Conservation (phyloP, 1,140 invertebrate genomes). For the Drosophila erecta region DNA sequence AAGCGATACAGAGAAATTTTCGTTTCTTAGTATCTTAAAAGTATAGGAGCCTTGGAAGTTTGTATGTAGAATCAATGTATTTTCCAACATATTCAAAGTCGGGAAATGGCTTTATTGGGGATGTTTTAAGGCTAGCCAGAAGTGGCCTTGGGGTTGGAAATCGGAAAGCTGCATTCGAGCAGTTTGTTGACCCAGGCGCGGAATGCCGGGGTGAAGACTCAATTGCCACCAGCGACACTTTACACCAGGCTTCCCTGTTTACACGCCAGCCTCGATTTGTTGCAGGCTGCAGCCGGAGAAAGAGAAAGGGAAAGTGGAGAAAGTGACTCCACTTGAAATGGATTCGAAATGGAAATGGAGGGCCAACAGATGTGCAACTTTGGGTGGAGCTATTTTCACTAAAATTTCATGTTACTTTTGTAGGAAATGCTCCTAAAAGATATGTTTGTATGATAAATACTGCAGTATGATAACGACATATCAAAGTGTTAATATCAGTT, state of each 20-base stretch:
- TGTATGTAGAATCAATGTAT: too few relatives aligned
- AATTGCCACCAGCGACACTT: conserved; percentile 77
- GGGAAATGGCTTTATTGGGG: conserved; percentile 23
- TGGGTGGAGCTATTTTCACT: conserved; percentile 31
- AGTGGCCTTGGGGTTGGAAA: conserved; percentile 1
- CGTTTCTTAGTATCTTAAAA: too few relatives aligned
- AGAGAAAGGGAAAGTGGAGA: conserved; percentile 26
- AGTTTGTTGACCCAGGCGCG: conserved; percentile 73
- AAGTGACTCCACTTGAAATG: conserved; percentile 77
- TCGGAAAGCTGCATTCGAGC: conserved; percentile 19
- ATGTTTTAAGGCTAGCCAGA: conserved; percentile 8
- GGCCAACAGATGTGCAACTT: conserved; percentile 66
- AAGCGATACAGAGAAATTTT: too few relatives aligned
- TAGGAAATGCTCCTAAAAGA: too few relatives aligned
- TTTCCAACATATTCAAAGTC: too few relatives aligned
- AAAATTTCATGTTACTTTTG: background rate
- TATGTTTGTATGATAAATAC: too few relatives aligned
- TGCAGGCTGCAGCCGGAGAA: conserved; percentile 17
- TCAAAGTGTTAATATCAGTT: too few relatives aligned
- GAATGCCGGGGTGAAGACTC: conserved; percentile 45
- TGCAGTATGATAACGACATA: too few relatives aligned
- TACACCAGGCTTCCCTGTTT: conserved; percentile 72
- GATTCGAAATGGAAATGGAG: conserved; percentile 72
- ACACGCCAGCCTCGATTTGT: conserved; percentile 58
- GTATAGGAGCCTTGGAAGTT: too few relatives aligned